Conservation (phyloP, 2,888 invertebrate species). For the Synergus umbraculus region DNA sequence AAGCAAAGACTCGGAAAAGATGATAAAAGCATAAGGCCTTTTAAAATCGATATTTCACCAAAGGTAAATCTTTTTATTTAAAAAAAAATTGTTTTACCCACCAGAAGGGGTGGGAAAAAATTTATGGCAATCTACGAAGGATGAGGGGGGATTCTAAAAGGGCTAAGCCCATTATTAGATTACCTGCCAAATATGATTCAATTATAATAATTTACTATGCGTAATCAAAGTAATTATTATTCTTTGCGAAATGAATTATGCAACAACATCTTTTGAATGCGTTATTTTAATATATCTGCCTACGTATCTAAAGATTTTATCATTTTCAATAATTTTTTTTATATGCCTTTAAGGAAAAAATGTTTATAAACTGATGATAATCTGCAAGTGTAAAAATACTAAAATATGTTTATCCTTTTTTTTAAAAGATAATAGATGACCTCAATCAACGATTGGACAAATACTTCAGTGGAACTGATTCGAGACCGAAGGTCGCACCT, state of each 20-base stretch:
- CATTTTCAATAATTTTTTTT: neutral
- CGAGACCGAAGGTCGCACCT: conserved; percentile 80
- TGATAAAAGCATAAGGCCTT: conserved; percentile 80
- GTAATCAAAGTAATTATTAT: neutral
- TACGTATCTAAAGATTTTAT: neutral
- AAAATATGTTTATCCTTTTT: conserved; percentile 9
- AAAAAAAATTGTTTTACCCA: neutral
- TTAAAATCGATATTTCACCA: conserved; percentile 81
- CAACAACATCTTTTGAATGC: neutral
- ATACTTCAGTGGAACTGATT: conserved; percentile 51
- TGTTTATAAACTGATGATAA: neutral
- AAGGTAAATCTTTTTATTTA: conserved; percentile 77
- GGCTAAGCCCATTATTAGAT: too few species aligned
- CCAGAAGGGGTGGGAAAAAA: neutral
- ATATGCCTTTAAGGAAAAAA: neutral
- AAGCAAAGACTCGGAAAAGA: conserved; percentile 73
- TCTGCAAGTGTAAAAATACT: neutral
- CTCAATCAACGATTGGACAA: conserved; percentile 81
- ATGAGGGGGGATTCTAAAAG: too few species aligned
- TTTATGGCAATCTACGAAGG: too few species aligned
- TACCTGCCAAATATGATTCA: too few species aligned
- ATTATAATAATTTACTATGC: neutral
- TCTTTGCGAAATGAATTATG: neutral
- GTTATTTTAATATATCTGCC: neutral
- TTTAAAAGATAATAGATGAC: conserved; percentile 80